Conservation (phyloP, 2,113 vertebrate species). For the Saimiri boliviensis region DNA sequence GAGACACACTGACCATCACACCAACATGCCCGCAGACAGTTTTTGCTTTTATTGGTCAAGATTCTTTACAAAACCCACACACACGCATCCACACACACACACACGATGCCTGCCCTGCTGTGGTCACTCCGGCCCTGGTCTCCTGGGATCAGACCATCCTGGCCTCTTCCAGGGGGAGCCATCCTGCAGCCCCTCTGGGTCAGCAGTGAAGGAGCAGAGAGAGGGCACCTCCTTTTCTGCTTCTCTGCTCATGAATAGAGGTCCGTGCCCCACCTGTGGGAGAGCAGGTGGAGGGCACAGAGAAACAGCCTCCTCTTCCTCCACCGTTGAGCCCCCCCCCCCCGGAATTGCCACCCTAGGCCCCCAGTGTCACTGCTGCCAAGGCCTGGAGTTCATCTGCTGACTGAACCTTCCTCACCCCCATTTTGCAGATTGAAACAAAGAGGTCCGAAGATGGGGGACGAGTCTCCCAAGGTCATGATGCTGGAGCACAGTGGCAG, state of each 20-base stretch:
- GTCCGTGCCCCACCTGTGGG: background rate
- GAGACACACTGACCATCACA: background rate
- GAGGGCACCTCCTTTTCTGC: background rate
- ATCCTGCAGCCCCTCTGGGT: background rate
- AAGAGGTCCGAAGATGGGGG: background rate
- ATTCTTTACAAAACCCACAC: constrained; percentile 64
- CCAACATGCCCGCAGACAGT: background rate
- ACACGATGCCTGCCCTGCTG: background rate
- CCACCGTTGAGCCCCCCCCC: background rate
- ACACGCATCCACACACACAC: background rate
- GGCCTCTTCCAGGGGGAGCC: background rate
- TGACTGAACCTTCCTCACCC: background rate
- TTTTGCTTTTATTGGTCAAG: constrained; percentile 70
- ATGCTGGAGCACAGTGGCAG: background rate
- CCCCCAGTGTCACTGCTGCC: background rate
- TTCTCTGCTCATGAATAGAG: background rate
- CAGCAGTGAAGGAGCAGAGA: background rate
- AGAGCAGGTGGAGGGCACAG: background rate
- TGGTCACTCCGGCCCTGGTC: background rate
- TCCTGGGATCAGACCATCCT: background rate
- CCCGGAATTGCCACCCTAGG: background rate
- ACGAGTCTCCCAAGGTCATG: background rate
- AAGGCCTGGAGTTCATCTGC: background rate
- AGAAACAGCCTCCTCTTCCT: background rate
- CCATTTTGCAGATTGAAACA: background rate